phyloP scores from a whole-genome alignment of 1,140 invertebrate genomes.

The Gonioctena quinquepunctata region DNA sequence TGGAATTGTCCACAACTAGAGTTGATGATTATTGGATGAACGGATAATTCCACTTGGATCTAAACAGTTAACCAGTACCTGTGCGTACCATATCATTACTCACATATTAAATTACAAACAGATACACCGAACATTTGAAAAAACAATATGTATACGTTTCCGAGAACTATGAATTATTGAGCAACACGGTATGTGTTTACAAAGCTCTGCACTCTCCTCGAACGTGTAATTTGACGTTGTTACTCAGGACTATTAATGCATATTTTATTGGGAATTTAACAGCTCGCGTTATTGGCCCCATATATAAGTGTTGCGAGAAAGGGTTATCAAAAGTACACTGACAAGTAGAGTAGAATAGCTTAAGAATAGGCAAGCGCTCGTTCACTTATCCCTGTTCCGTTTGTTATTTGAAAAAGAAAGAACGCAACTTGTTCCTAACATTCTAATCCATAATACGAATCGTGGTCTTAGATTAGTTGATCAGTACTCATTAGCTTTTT shows the following conservation, averaged over 20 bases:
- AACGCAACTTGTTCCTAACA: too few relatives aligned
- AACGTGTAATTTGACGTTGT: conserved; percentile 19
- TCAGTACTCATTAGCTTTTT: too few relatives aligned
- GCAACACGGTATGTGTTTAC: conserved; percentile 16
- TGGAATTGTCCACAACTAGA: conserved; percentile 6
- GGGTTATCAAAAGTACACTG: too few relatives aligned
- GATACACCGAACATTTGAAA: background rate
- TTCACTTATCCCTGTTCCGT: too few relatives aligned
- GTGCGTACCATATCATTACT: background rate
- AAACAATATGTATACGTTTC: conserved; percentile 7
- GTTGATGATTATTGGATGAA: conserved; percentile 1
- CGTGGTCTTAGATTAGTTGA: too few relatives aligned
- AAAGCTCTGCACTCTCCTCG: conserved; percentile 10
- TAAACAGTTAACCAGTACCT: conserved; percentile 6
- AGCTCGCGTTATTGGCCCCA: background rate
- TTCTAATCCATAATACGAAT: too few relatives aligned
- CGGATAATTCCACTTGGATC: conserved; percentile 1
- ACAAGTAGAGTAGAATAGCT: too few relatives aligned
- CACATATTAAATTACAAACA: conserved; percentile 10
- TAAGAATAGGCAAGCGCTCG: too few relatives aligned
- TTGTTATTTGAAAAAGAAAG: too few relatives aligned
- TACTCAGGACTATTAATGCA: conserved; percentile 9
- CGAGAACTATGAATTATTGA: conserved; percentile 20
- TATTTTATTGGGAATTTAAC: conserved; percentile 17
- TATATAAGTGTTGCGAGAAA: background rate